Base-by-base conservation (phyloP, 2,797 vertebrate genomes). In the Rhinoraja longicauda region DNA sequence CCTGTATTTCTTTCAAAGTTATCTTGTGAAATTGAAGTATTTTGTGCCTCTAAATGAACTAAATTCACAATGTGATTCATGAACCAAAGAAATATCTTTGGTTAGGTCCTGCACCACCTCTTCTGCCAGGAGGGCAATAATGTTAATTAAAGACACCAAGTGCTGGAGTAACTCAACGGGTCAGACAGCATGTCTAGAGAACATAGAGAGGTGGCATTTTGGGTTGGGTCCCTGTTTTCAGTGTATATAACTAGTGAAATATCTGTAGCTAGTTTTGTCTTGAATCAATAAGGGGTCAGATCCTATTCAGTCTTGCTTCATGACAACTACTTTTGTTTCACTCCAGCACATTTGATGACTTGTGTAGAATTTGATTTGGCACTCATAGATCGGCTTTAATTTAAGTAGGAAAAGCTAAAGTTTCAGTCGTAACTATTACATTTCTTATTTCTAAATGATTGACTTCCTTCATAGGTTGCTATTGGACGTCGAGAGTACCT, bases 401-500 rank as follows among this genome's bases (percentile, higher is more conserved):
- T 45, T 8, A 0, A 32, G 32, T 0, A 64, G 12, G 21, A 67
- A 62, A 93, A 93, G 29, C 17, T 59, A 17, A 70, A 79, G 8
- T 64, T 78, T 64, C 13, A 21, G 15, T 45, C 45, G 45, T 45
- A 15, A 26, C 81, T 59, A 26, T 24, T 13, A 59, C 53, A 13
- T 17, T 4, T 32, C 5, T 45, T 62, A 39, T 59, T 57, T 26
- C 24, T 59, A 59, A 93, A 45, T 64, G 36, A 62, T 93, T 82
- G 13, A 67, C 62, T 67, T 93, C 78, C 39, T 59, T 88, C 79
- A n/a, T 94, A 99, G 99, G 99, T 99, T 91, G 98, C 99, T 0
- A 94, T 99, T 36, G 98, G 98, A 64, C 97, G 98, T 93, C 96
- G 98, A 93, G 96, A 98, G 62, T 96, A 95, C 94, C 96, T 99